Conservation (phyloP, 2,888 invertebrate genomes). For the Boloria euphrosyne region DNA sequence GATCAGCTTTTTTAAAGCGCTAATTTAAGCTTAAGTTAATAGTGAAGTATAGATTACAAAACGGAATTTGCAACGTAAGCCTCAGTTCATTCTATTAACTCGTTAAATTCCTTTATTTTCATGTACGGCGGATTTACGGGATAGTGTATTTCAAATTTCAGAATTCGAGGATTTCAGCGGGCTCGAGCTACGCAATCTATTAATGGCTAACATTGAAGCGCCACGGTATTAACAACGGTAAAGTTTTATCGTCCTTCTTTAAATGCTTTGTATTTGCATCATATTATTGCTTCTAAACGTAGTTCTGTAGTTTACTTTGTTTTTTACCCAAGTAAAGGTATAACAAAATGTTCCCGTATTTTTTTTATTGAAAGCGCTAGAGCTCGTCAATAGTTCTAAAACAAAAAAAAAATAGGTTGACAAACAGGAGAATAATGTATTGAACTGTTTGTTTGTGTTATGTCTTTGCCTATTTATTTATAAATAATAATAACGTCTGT, state of each 20-base stretch:
- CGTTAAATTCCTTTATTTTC: conserved; percentile 14
- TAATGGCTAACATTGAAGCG: conserved; percentile 19
- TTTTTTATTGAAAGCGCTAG: too few relatives aligned
- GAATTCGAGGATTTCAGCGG: conserved; percentile 19
- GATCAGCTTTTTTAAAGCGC: too few relatives aligned
- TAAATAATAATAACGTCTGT: too few relatives aligned
- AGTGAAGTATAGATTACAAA: not conserved
- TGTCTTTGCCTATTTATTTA: too few relatives aligned
- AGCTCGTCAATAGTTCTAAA: too few relatives aligned
- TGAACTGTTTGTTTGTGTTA: too few relatives aligned
- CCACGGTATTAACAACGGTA: conserved; percentile 12
- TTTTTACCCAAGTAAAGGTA: too few relatives aligned
- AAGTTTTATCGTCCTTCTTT: conserved; percentile 17
- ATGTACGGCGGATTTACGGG: conserved; percentile 14
- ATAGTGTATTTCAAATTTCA: conserved; percentile 18
- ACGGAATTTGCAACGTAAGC: not conserved
- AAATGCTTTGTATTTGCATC: conserved; percentile 10
- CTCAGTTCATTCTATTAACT: conserved; percentile 12
- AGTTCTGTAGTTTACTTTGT: too few relatives aligned
- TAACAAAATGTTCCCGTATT: too few relatives aligned
- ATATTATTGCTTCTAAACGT: too few relatives aligned
- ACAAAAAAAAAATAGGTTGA: too few relatives aligned
- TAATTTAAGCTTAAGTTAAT: not conserved
- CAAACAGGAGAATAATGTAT: too few relatives aligned
- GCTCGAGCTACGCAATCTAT: conserved; percentile 20